phyloP scores from a whole-genome alignment of 2,113 vertebrate species.

The Acrocephalus kingi region DNA sequence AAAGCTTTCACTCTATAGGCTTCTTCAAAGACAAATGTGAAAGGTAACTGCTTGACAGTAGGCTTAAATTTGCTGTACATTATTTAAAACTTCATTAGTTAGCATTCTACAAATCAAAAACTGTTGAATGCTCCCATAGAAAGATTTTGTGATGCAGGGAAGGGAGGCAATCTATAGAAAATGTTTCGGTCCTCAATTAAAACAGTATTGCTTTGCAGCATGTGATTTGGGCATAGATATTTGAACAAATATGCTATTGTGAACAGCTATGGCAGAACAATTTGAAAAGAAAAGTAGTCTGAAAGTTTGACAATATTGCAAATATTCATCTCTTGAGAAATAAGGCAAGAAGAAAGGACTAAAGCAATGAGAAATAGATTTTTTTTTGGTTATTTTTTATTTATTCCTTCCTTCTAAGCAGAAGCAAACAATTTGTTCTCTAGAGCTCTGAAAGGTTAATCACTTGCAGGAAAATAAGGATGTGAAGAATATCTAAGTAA shows the following conservation, averaged over 20 bases:
- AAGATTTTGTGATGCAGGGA: not conserved
- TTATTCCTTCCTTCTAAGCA: not conserved
- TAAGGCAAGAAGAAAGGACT: not conserved
- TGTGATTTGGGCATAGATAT: not conserved
- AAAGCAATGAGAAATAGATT: not conserved
- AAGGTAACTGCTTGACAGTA: not conserved
- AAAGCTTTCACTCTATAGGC: not conserved
- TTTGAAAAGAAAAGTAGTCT: not conserved
- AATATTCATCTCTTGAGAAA: not conserved
- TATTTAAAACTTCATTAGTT: not conserved
- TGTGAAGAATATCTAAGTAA: not conserved
- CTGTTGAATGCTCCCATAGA: not conserved
- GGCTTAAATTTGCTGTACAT: not conserved
- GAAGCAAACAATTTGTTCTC: not conserved
- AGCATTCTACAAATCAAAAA: not conserved
- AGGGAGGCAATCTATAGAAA: not conserved
- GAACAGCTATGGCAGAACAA: not conserved
- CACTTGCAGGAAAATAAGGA: not conserved
- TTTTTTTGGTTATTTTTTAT: not conserved
- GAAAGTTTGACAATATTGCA: not conserved
- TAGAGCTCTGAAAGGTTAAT: constrained; percentile 11
- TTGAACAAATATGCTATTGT: not conserved
- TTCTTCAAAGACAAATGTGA: not conserved
- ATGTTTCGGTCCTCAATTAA: not conserved
- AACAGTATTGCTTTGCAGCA: not conserved